These are phyloP conservation scores for Drosophila grimshawi DNA, from an alignment of 1,140 invertebrate species.

Conservation along the genomic window DNA sequence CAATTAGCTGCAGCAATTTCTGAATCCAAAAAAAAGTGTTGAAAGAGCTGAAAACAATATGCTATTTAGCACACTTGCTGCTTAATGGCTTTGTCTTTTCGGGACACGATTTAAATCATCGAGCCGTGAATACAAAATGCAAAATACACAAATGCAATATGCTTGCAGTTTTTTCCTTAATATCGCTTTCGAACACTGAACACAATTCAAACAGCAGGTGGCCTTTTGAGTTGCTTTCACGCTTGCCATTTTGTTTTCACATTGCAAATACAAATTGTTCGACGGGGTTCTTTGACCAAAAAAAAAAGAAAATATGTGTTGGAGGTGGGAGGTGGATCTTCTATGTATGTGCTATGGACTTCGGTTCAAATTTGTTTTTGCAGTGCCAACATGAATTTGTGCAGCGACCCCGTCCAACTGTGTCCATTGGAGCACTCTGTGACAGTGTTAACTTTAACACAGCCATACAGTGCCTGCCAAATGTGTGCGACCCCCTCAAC, in stretches of 20 bases:
- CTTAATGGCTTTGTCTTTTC: slow-evolving; percentile 50
- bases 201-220: slow-evolving; percentile 81
- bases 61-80: slow-evolving; percentile 52
- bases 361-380: slow-evolving; percentile 49
- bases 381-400: slow-evolving; percentile 36
- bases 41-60: slow-evolving; percentile 17
- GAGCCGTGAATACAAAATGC: neutral
- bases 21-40: neutral
- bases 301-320: too few relatives aligned
- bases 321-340: neutral
- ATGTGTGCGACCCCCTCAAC: slow-evolving; percentile 19
- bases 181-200: slow-evolving; percentile 15
- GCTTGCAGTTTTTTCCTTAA: neutral
- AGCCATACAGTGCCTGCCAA: slow-evolving; percentile 18
- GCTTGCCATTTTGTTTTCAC: slow-evolving; percentile 75
- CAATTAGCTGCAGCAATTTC: slow-evolving; percentile 6
- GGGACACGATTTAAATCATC: slow-evolving; percentile 17
- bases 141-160: slow-evolving; percentile 13
- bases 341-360: slow-evolving; percentile 22
- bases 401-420: neutral
- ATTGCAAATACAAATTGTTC: slow-evolving; percentile 79
- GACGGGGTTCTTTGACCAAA: slow-evolving; percentile 25
- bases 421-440: slow-evolving; percentile 34
- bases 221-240: slow-evolving; percentile 20
- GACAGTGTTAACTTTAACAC: slow-evolving; percentile 8